Evolutionary conservation across 2,888 invertebrate species (phyloP).

Genomic region (Pristionchus mayeri): DNA sequence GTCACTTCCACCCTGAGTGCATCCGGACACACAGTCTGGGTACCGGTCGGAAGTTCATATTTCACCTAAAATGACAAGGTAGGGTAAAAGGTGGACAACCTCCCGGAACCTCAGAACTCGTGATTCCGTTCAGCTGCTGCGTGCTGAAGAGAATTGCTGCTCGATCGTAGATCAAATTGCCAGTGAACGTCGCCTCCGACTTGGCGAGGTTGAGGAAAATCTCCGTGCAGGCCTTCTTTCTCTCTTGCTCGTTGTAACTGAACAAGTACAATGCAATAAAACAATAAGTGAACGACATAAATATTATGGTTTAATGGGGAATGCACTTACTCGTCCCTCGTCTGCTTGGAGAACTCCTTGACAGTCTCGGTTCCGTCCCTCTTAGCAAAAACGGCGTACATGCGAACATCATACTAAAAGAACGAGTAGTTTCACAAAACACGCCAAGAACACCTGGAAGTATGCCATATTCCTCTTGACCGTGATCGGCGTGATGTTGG

Average conservation of each 20-base stretch:
- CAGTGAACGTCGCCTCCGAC: constrained; percentile 3
- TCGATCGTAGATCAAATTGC: constrained; percentile 42
- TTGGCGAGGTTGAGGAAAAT: constrained; percentile 2
- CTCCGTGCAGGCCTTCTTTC: constrained; percentile 41
- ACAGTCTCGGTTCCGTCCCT: not conserved
- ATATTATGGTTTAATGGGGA: too few relatives aligned
- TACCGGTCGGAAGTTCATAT: not conserved
- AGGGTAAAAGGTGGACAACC: not conserved
- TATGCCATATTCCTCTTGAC: not conserved
- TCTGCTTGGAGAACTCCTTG: constrained; percentile 47
- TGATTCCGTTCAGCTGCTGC: not conserved
- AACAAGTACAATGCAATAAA: not conserved
- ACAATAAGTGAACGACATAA: too few relatives aligned
- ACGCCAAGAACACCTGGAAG: not conserved
- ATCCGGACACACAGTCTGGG: constrained; percentile 12
- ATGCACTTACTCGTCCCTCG: constrained; percentile 39
- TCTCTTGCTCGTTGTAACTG: constrained; percentile 46
- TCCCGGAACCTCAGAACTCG: not conserved
- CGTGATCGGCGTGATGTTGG: constrained; percentile 32
- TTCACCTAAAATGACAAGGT: not conserved
- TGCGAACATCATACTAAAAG: constrained; percentile 43
- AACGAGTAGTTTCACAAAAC: not conserved
- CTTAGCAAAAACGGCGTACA: constrained; percentile 25
- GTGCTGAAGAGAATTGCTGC: constrained; percentile 38
- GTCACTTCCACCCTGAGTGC: constrained; percentile 22